Evolutionary conservation across 1,140 invertebrate species (phyloP), one percentile per base, ranked within the genome.

Genomic region (Paraescarpia echinospica): DNA sequence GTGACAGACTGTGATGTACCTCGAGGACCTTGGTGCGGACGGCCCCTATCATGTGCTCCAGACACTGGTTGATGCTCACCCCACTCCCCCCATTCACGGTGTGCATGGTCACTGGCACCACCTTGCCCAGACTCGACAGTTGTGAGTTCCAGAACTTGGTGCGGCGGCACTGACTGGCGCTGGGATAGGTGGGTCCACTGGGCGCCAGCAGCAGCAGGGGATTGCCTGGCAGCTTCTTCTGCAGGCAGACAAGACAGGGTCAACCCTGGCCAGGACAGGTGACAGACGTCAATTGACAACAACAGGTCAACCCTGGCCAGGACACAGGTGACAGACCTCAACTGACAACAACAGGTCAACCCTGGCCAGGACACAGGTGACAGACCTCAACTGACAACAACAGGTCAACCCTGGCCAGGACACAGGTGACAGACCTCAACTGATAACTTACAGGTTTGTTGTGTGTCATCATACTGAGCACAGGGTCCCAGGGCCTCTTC

Each of bases 401-500:
- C n/a, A n/a, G n/a, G 41, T 41, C 4, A 41, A 41, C 41, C 4
- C 12, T 41, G 41, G 41, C 12, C 41, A 41, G 41, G 41, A 41
- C 41, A 41, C 12, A 12, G 41, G 41, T 41, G 12, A 41, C 41
- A 41, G 41, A 41, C 12, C 4, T 41, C 4, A 1, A 6, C 22
- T 77, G 59, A 77, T 6, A 0, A 95, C 95, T 96, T 96, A 97
- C 97, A 35, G 96, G 96, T 96, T 97, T 97, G 92, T 96, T 96
- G 35, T 96, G 95, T 92, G 96, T 96, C n/a, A 97, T 95, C 88
- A 95, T 95, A 41, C 96, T 95, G 2, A 96, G 94, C 18, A 97
- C 96, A 18, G 98, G 98, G 95, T 98, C 98, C 98, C 98, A 98
- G 0, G 97, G 97, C 92, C 97, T 96, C 95, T 98, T 98, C 92